phyloP scores from a whole-genome alignment of 2,113 vertebrate genomes.

The Myotis lucifugus region DNA sequence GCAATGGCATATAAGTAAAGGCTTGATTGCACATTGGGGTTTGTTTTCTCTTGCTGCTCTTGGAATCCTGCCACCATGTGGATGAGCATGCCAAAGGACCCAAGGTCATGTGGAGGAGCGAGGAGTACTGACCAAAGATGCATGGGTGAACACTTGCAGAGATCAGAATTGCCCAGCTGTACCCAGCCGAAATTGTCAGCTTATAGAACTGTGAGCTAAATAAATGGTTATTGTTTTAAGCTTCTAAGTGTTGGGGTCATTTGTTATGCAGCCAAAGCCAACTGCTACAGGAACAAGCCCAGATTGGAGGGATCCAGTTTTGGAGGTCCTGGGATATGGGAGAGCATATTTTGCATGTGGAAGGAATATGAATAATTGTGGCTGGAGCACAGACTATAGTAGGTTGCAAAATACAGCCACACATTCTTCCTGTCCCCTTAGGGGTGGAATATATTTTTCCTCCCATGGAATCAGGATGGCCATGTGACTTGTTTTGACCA shows the following conservation, averaged over 20 bases:
- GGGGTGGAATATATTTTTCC: neutral
- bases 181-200: neutral
- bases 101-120: neutral
- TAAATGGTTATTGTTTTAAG: neutral
- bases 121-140: neutral
- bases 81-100: neutral
- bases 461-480: neutral
- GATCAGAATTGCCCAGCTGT: neutral
- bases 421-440: neutral
- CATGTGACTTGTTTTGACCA: neutral
- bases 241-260: neutral
- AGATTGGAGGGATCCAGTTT: neutral
- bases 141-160: neutral
- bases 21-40: neutral
- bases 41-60: neutral
- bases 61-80: neutral
- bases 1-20: neutral
- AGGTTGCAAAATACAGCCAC: neutral
- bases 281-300: neutral
- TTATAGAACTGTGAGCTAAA: slow-evolving; percentile 4
- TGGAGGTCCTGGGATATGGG: neutral
- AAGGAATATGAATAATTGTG: neutral
- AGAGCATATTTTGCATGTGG: neutral
- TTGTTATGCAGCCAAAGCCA: neutral
- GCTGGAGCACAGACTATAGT: neutral